Evolutionary conservation across 2,113 vertebrate species (phyloP).

Genomic region (Calyptomena viridis): DNA sequence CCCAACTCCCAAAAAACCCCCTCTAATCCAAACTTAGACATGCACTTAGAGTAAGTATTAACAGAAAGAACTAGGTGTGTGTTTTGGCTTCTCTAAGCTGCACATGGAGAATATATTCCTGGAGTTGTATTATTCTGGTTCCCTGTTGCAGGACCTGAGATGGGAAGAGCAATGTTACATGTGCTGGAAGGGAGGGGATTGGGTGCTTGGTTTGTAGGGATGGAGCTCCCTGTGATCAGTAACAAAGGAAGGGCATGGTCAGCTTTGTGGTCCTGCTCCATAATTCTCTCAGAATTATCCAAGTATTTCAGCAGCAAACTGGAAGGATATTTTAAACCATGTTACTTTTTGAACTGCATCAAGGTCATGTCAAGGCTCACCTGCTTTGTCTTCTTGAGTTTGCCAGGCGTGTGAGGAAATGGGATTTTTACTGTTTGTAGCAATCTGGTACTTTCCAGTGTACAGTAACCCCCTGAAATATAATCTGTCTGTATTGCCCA

Average conservation of each 20-base stretch:
- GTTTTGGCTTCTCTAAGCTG: neutral
- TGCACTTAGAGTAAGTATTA: neutral
- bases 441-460: neutral
- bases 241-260: neutral
- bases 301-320: neutral
- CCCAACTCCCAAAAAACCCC: rapidly evolving
- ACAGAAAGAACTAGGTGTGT: neutral
- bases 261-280: neutral
- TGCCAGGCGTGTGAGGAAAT: neutral
- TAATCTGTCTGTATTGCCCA: neutral
- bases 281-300: neutral
- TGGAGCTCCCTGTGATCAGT: neutral
- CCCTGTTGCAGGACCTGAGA: neutral
- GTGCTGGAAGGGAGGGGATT: neutral
- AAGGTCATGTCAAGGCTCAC: slow-evolving; percentile 6
- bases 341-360: neutral
- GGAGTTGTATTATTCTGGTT: neutral
- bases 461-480: neutral
- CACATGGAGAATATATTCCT: neutral
- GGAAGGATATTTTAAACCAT: neutral
- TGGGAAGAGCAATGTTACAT: neutral
- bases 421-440: neutral
- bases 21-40: neutral
- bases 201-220: neutral
- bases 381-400: neutral